Base-by-base conservation (phyloP, 2,888 invertebrate genomes). In the Odontocolon sp. region DNA sequence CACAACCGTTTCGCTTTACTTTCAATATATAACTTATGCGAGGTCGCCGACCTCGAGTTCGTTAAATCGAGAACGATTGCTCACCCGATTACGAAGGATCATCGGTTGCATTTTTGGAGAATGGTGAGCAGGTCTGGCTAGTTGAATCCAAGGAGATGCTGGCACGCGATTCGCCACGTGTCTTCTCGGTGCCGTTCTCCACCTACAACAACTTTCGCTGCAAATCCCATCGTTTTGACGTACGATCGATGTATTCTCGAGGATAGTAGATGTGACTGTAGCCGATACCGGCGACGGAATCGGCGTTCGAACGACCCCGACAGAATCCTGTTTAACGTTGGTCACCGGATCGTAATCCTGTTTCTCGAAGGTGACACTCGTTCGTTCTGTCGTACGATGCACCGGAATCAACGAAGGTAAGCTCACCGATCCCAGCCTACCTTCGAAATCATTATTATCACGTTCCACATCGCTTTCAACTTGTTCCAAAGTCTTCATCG, bases 71-170 rank as follows among this genome's bases (percentile, higher is more conserved):
- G 18, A 38, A 9, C 14, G 14, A 38, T 47, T 2, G 57, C 68
- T 77, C 33, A 77, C 77, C 69, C 38, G 52, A 61, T 66, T 78
- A 18, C 63, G 77, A 18, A 70, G 42, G 31, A 80, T 40, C 18
- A 81, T 83, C 8, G 85, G 82, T 61, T 83, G 85, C 3, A 77
- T 69, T 75, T 84, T 87, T n/a, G 89, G 89, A n/a, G 85, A 86
- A 79, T 89, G 88, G 79, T 89, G 87, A 38, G 77, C 73, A n/a
- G 87, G 89, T 71, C 84, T 81, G 21, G 82, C 76, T 21, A 87
- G 83, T 76, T 89, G 89, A 33, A 83, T 81, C 89, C 89, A 89
- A 9, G 89, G 89, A 14, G 89, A 89, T n/a, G 89, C 89, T 1
- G 85, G 87, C 9, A 88, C 89, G 16, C 87, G 85, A 79, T 89